phyloP scores from a whole-genome alignment of 2,113 vertebrate genomes.

The Uropsilus gracilis region DNA sequence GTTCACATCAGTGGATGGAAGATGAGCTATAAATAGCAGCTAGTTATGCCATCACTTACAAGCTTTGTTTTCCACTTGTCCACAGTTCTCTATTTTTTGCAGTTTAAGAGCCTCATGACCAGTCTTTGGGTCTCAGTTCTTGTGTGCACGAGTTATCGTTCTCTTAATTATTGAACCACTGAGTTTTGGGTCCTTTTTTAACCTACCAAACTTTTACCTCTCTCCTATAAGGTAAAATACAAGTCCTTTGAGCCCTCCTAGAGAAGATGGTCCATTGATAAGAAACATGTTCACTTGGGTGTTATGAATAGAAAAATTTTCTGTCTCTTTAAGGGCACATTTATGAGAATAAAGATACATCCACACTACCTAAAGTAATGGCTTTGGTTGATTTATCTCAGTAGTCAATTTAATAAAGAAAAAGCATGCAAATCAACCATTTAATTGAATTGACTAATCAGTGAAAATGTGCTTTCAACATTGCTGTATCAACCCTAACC shows the following conservation, averaged over 20 bases:
- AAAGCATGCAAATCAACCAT: neutral
- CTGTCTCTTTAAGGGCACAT: neutral
- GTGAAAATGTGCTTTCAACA: neutral
- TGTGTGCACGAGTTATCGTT: neutral
- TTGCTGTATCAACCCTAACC: neutral
- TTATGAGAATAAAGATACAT: neutral
- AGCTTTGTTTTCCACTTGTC: neutral
- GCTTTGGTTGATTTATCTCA: neutral
- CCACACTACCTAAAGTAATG: neutral
- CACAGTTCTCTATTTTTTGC: neutral
- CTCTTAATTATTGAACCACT: neutral
- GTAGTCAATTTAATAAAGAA: neutral
- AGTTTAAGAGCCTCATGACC: neutral
- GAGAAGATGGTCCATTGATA: neutral
- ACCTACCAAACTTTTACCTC: neutral
- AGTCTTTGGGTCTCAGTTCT: neutral
- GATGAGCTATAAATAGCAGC: constrained; percentile 79
- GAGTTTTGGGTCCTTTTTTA: neutral
- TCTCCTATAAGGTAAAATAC: neutral
- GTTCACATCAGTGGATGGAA: constrained; percentile 64
- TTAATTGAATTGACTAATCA: neutral
- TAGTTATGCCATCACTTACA: constrained; percentile 28
- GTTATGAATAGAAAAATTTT: constrained; percentile 1
- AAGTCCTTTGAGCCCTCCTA: neutral
- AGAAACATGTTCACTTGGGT: neutral